phyloP scores from a whole-genome alignment of 2,113 vertebrate species.

The Sylvia atricapilla region DNA sequence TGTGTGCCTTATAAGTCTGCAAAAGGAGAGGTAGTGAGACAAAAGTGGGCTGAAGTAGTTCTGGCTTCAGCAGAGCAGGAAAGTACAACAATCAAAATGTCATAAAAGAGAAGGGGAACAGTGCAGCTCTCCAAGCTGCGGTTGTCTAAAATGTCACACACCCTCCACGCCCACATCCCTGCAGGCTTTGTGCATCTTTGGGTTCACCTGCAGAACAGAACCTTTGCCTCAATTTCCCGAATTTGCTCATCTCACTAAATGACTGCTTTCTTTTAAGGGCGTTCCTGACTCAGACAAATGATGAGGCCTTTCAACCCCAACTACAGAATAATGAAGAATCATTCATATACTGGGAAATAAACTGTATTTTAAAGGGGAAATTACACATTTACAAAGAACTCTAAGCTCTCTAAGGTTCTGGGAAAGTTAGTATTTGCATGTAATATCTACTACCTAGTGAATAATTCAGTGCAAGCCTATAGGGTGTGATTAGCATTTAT shows the following conservation, averaged over 20 bases:
- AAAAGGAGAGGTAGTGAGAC: neutral
- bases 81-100: neutral
- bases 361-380: neutral
- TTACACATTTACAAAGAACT: neutral
- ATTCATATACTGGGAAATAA: neutral
- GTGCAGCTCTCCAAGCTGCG: neutral
- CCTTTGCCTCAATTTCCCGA: neutral
- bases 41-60: neutral
- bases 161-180: rapidly evolving
- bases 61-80: neutral
- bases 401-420: neutral
- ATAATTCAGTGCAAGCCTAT: neutral
- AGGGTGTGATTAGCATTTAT: neutral
- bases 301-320: neutral
- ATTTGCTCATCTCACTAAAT: neutral
- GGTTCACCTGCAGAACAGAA: neutral
- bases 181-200: neutral
- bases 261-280: neutral
- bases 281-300: neutral
- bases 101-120: neutral
- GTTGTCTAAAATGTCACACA: neutral
- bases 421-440: neutral
- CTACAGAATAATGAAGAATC: neutral
- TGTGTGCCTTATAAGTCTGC: neutral
- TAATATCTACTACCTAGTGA: neutral